Evolutionary conservation across 2,113 vertebrate species (phyloP), one percentile per base, ranked within the genome.

Genomic region (Burhinus oedicnemus): DNA sequence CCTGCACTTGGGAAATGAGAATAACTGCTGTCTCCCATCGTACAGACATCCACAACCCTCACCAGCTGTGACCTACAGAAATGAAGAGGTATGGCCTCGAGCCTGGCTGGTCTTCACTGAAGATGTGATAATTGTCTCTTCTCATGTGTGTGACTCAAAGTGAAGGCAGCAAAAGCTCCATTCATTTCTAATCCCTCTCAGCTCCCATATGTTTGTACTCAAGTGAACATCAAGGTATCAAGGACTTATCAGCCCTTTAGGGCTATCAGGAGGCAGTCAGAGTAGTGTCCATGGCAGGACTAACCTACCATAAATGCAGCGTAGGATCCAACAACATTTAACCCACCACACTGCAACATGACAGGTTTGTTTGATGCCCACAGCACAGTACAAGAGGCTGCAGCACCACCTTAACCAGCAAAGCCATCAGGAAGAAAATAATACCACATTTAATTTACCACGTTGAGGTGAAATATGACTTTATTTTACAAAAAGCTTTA

Each of bases 401-500:
- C 20, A 71, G 60, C 23, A 66, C 5, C 45, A 40, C 44, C 34
- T 60, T 75, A 90, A 47, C 18, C 21, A 52, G 12, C 14, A 91
- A 79, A 89, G 12, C 5, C 30, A 36, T 20, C 65, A 85, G 66
- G 29, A 11, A 38, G 16, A 64, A 60, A 68, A 64, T 30, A 81
- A 74, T 51, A 60, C 3, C 64, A 27, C 11, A 36, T 47, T 90
- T 83, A 77, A 75, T 92, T 72, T 85, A 19, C 6, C 51, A 38
- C 25, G 45, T 66, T 65, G 26, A 64, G 47, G 19, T 2, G 11
- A 92, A 95, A 83, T 76, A 85, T 26, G 34, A 83, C 61, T 95
- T 92, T 51, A 72, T 94, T 95, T 96, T 91, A 94, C 30, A 76
- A 91, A 45, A 95, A 84, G 18, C n/a, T 90, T 88, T 94, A 51